Conservation (phyloP, 2,888 invertebrate species). For the Macrosoma leucophasiata region DNA sequence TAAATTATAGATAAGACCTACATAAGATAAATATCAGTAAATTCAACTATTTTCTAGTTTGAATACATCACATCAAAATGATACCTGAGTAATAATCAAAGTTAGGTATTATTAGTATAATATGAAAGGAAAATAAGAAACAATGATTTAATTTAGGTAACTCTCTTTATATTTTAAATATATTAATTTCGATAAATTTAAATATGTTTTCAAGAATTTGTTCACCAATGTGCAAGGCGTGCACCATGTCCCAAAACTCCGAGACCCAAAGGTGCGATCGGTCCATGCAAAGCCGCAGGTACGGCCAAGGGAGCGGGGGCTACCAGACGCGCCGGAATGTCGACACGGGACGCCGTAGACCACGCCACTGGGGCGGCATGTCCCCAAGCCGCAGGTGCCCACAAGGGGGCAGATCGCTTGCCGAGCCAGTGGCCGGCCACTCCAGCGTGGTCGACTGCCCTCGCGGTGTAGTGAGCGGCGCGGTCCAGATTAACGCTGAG, state of each 20-base stretch:
- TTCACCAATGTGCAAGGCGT: conserved; percentile 55
- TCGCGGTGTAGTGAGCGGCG: conserved; percentile 56
- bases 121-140: too few relatives aligned
- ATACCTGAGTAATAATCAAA: too few relatives aligned
- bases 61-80: too few relatives aligned
- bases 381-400: conserved; percentile 39
- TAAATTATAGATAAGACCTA: too few relatives aligned
- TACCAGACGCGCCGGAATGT: conserved; percentile 33
- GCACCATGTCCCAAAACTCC: conserved; percentile 29
- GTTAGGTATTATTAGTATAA: too few relatives aligned
- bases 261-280: conserved; percentile 25
- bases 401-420: conserved; percentile 53
- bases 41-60: too few relatives aligned
- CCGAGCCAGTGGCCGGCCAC: conserved; percentile 39
- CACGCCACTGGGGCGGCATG: conserved; percentile 31
- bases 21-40: too few relatives aligned
- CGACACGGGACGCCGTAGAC: conserved; percentile 25
- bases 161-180: conserved; percentile 58
- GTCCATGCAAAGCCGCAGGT: conserved; percentile 23
- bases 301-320: conserved; percentile 30
- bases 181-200: conserved; percentile 21
- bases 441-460: conserved; percentile 45
- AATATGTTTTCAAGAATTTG: conserved; percentile 26
- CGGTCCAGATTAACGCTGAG: conserved; percentile 66
- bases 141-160: conserved; percentile 50